A percentile compares a stretch with the other conserved stretches of the same genome.
Conservation (phyloP, 2,113 vertebrate species). For the Leucosticte australis region DNA sequence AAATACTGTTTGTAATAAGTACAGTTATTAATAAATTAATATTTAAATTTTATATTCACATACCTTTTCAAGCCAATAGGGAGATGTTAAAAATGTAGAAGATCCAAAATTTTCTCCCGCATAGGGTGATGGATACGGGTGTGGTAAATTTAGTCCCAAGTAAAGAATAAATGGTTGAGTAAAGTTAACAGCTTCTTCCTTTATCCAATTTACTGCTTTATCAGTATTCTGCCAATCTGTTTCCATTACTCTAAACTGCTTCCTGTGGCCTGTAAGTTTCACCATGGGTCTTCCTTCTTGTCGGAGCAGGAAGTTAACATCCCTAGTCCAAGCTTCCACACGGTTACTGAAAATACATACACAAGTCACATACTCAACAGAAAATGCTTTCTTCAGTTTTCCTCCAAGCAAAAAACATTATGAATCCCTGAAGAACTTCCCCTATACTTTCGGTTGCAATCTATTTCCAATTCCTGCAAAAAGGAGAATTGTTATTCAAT, state of each 20-base stretch:
- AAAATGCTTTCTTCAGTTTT: background rate
- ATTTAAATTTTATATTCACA: background rate
- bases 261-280: conserved; percentile 79
- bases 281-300: conserved; percentile 89
- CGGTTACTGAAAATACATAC: conserved; percentile 82
- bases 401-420: background rate
- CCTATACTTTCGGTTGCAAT: background rate
- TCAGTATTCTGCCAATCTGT: conserved; percentile 86
- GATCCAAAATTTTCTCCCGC: conserved; percentile 87
- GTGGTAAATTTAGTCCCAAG: conserved; percentile 93
- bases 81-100: conserved; percentile 92
- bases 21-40: background rate
- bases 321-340: conserved; percentile 95
- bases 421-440: background rate
- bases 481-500: background rate
- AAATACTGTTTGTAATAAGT: background rate
- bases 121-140: conserved; percentile 88
- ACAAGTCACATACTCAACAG: background rate
- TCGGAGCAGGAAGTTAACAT: conserved; percentile 86
- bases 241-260: conserved; percentile 81
- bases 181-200: conserved; percentile 69
- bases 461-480: background rate
- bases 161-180: conserved; percentile 88
- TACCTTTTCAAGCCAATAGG: conserved; percentile 92
- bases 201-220: conserved; percentile 83